These are phyloP conservation scores for Ischnus inquisitorius DNA, from an alignment of 2,888 invertebrate genomes.

Conservation along the genomic window DNA sequence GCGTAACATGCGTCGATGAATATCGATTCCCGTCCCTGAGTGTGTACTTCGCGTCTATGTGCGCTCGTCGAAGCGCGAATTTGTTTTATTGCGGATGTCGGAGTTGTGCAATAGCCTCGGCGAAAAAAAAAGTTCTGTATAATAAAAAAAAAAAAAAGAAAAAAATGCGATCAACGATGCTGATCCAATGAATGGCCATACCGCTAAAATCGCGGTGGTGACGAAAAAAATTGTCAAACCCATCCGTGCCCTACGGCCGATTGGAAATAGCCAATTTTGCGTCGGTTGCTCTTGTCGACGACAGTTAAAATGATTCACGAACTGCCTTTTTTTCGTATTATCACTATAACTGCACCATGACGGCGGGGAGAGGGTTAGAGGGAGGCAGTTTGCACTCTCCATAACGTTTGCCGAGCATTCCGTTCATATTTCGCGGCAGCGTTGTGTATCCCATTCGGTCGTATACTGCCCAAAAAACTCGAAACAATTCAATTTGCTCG, in stretches of 20 bases:
- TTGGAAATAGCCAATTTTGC: constrained; percentile 47
- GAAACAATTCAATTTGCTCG: neutral
- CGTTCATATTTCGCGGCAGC: constrained; percentile 18
- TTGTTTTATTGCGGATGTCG: constrained; percentile 60
- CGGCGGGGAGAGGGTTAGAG: too few relatives aligned
- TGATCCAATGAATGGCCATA: constrained; percentile 23
- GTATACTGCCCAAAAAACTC: neutral
- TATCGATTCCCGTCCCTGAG: constrained; percentile 56
- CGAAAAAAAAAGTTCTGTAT: neutral
- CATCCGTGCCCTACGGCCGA: constrained; percentile 39
- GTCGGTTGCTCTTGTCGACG: constrained; percentile 12
- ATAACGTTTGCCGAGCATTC: constrained; percentile 6
- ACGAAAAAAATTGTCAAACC: constrained; percentile 44
- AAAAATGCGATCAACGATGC: constrained; percentile 19
- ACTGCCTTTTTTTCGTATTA: neutral
- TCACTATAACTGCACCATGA: neutral
- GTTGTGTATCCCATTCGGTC: neutral
- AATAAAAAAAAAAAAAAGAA: neutral
- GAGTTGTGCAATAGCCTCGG: constrained; percentile 20
- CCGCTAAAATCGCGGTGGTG: constrained; percentile 26
- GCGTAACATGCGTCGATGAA: constrained; percentile 44
- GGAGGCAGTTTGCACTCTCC: neutral
- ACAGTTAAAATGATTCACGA: constrained; percentile 44
- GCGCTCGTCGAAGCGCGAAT: constrained; percentile 48
- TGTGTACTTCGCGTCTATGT: constrained; percentile 32